Evolutionary conservation across 2,888 invertebrate species (phyloP).

Genomic region (Lithophane socia): DNA sequence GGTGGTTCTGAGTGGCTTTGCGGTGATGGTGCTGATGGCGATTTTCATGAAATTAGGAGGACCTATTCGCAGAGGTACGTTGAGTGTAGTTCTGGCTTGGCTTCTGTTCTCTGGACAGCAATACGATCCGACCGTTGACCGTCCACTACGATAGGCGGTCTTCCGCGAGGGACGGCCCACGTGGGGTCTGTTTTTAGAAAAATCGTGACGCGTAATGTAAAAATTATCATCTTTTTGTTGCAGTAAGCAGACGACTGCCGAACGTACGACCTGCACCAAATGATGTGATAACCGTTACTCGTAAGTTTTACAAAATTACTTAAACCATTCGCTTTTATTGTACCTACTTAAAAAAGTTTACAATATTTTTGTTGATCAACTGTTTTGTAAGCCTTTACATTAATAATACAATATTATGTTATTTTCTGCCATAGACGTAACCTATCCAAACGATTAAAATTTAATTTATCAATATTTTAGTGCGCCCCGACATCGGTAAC

Average conservation of each 20-base stretch:
- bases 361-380: not conserved
- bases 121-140: not conserved
- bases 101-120: not conserved
- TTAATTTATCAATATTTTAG: conserved; percentile 56
- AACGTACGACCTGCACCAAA: conserved; percentile 74
- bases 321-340: not conserved
- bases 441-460: not conserved
- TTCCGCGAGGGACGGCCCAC: not conserved
- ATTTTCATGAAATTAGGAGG: conserved; percentile 40
- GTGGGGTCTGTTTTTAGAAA: too few species aligned
- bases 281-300: conserved; percentile 72
- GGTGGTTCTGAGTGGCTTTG: conserved; percentile 30
- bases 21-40: conserved; percentile 23
- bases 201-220: too few species aligned
- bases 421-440: too few species aligned
- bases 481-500: conserved; percentile 38
- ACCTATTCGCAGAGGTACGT: conserved; percentile 32
- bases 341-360: not conserved
- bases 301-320: conserved; percentile 71
- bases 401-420: not conserved
- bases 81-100: not conserved
- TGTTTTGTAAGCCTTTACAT: not conserved
- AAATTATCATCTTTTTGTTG: conserved; percentile 18
- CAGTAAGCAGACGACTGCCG: conserved; percentile 57
- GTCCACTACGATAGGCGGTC: not conserved